Evolutionary conservation across 2,888 invertebrate genomes (phyloP).

Genomic region (Nebria salina): DNA sequence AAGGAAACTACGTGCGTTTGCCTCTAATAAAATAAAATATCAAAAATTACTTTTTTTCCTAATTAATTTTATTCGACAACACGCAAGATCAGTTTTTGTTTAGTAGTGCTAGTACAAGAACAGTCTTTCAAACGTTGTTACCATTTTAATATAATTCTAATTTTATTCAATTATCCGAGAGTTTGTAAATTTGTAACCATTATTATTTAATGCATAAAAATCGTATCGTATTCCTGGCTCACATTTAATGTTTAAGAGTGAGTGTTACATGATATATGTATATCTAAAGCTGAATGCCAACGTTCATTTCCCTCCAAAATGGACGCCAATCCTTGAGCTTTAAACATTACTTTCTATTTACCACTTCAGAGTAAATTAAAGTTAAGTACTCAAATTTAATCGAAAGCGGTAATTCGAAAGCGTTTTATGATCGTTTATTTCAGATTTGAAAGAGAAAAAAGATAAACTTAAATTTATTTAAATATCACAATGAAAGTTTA

Average conservation of each 20-base stretch:
- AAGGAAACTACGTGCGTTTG: not conserved
- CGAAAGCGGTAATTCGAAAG: not conserved
- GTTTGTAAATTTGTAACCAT: not conserved
- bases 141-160: not conserved
- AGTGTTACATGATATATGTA: not conserved
- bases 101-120: not conserved
- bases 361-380: too few species aligned
- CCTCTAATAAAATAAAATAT: not conserved
- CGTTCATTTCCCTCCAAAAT: too few species aligned
- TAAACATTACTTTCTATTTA: too few species aligned
- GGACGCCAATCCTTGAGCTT: too few species aligned
- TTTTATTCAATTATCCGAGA: not conserved
- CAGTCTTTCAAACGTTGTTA: not conserved
- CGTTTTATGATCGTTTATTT: not conserved
- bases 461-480: not conserved
- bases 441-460: not conserved
- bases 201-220: not conserved
- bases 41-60: not conserved
- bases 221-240: not conserved
- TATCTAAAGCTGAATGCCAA: not conserved
- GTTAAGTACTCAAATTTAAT: not conserved
- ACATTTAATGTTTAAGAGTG: not conserved
- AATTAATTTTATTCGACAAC: not conserved
- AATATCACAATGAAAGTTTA: conserved; percentile 1
- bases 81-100: not conserved